phyloP scores from a whole-genome alignment of 2,888 invertebrate species.

The Plusia festucae region DNA sequence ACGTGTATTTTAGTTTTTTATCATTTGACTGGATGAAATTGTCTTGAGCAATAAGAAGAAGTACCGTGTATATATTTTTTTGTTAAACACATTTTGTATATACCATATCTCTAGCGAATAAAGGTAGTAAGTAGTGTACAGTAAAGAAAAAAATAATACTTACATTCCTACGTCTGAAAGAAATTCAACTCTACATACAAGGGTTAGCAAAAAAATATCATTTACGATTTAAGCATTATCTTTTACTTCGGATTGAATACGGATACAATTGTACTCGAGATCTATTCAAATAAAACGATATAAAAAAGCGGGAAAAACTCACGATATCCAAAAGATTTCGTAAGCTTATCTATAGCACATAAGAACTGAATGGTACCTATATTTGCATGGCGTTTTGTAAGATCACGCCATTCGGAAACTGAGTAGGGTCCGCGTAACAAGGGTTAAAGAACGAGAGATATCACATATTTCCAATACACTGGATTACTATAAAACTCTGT shows the following conservation, averaged over 20 bases:
- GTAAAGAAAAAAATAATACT: too few relatives aligned
- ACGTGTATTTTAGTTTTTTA: too few relatives aligned
- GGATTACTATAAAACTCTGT: slow-evolving; percentile 63
- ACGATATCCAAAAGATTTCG: slow-evolving; percentile 50
- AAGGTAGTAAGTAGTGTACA: too few relatives aligned
- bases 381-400: slow-evolving; percentile 74
- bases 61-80: too few relatives aligned
- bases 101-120: too few relatives aligned
- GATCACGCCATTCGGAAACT: slow-evolving; percentile 72
- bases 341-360: slow-evolving; percentile 38
- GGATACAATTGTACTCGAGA: slow-evolving; percentile 37
- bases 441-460: slow-evolving; percentile 77
- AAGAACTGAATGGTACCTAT: slow-evolving; percentile 56
- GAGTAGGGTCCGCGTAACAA: slow-evolving; percentile 84
- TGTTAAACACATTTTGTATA: too few relatives aligned
- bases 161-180: too few relatives aligned
- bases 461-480: slow-evolving; percentile 75
- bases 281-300: slow-evolving; percentile 56
- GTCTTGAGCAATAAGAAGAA: too few relatives aligned
- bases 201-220: not conserved
- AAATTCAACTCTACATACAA: not conserved
- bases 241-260: slow-evolving; percentile 34
- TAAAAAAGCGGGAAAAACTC: slow-evolving; percentile 53
- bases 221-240: slow-evolving; percentile 6
- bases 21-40: too few relatives aligned